These are phyloP conservation scores for Ceyx melanurus DNA, from an alignment of 2,113 vertebrate species.

Conservation along the genomic window DNA sequence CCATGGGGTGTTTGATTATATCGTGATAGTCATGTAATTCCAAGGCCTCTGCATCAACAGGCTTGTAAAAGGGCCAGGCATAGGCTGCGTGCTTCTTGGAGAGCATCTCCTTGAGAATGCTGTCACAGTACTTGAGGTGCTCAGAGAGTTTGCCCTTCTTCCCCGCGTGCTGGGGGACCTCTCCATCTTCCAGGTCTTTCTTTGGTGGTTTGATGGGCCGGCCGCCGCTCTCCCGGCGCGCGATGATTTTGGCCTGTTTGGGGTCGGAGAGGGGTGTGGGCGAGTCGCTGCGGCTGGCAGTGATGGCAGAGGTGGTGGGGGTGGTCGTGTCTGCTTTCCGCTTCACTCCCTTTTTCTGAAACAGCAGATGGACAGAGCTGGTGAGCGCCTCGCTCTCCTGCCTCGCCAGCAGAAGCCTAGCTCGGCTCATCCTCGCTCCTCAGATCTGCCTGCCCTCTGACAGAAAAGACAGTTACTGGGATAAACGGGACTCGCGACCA, in stretches of 20 bases:
- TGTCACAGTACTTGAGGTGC: constrained; percentile 88
- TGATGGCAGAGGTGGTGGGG: constrained; percentile 92
- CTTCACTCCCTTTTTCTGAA: constrained; percentile 97
- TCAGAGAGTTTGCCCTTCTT: constrained; percentile 81
- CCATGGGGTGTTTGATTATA: constrained; percentile 98
- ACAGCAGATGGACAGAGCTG: background rate
- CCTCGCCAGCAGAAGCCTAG: background rate
- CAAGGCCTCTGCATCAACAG: constrained; percentile 91
- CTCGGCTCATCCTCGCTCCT: background rate
- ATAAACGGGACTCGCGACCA: background rate
- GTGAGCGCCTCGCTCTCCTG: background rate
- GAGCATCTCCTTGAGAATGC: constrained; percentile 92
- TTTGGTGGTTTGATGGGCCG: constrained; percentile 86
- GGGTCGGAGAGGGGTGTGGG: constrained; percentile 77
- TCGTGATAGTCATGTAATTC: constrained; percentile 94
- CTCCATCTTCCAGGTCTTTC: constrained; percentile 82
- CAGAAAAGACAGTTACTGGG: background rate
- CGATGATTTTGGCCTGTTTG: constrained; percentile 85
- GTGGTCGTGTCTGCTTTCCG: constrained; percentile 96
- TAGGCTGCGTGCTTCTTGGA: constrained; percentile 91
- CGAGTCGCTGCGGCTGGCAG: constrained; percentile 78
- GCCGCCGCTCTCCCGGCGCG: constrained; percentile 79
- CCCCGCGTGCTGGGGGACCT: constrained; percentile 72
- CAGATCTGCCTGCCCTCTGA: background rate
- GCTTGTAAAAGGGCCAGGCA: constrained; percentile 97